phyloP scores from a whole-genome alignment of 64 coral and sea anemone genomes.

The Stichodactyla mertensii region DNA sequence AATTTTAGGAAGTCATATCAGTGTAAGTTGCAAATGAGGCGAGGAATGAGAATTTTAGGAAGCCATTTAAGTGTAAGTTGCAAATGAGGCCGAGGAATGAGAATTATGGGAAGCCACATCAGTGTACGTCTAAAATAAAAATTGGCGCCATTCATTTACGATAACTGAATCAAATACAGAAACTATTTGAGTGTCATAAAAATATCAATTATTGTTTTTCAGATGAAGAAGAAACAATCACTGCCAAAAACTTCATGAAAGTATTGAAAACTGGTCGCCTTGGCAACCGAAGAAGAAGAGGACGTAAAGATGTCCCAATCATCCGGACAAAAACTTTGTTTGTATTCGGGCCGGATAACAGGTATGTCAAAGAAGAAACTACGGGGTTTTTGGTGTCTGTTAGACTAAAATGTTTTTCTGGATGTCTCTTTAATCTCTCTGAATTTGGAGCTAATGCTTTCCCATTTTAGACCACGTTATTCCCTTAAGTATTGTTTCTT shows the following conservation, averaged over 20 bases:
- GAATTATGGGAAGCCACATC: too few relatives aligned
- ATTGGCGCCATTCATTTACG: background rate
- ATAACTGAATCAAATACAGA: background rate
- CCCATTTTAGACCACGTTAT: too few relatives aligned
- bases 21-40: background rate
- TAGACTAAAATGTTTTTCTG: too few relatives aligned
- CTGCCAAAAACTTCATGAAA: constrained; percentile 62
- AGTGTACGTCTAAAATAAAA: background rate
- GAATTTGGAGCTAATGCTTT: too few relatives aligned
- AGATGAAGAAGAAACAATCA: constrained; percentile 63
- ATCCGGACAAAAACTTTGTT: constrained; percentile 78
- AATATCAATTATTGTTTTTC: background rate
- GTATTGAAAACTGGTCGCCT: constrained; percentile 50
- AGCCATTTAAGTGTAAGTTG: background rate
- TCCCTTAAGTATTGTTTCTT: too few relatives aligned
- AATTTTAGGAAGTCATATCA: background rate
- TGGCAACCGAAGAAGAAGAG: constrained; percentile 44
- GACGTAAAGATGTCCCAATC: constrained; percentile 49
- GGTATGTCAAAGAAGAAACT: constrained; percentile 30
- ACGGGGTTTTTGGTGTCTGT: background rate
- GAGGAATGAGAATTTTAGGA: background rate
- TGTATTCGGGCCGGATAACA: constrained; percentile 83
- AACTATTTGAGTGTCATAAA: background rate
- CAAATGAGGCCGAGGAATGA: too few relatives aligned
- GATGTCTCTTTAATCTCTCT: too few relatives aligned